Conservation (phyloP, 2,888 invertebrate species). For the Drosophila subsilvestris region DNA sequence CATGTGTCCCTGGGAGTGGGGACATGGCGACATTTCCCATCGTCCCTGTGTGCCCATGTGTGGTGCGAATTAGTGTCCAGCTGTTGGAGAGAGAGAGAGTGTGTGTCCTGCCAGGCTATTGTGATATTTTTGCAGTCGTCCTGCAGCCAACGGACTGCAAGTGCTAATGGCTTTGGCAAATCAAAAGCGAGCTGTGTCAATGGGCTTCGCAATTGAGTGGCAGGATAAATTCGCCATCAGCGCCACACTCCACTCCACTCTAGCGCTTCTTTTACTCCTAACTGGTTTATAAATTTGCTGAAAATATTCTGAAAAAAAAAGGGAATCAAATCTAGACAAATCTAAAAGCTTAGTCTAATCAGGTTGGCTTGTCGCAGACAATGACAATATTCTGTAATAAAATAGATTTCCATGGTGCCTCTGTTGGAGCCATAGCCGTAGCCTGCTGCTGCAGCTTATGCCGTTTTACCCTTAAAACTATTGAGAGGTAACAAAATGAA, state of each 20-base stretch:
- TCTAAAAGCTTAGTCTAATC: background rate
- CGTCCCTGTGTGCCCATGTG: constrained; percentile 2
- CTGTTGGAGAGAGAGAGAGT: constrained; percentile 9
- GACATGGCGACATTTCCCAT: background rate
- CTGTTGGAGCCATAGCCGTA: no score
- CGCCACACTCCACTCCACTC: background rate
- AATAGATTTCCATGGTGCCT: background rate
- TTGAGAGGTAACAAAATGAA: constrained; percentile 29
- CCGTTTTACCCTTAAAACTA: background rate
- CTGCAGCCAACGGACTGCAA: background rate
- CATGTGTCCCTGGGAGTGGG: constrained; percentile 6
- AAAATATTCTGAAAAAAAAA: constrained; percentile 18
- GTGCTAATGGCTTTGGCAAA: constrained; percentile 65
- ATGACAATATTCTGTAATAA: background rate
- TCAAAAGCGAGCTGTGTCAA: constrained; percentile 71
- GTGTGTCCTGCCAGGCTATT: constrained; percentile 49
- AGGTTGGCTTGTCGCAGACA: background rate
- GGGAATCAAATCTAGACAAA: background rate
- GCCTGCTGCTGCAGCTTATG: no score
- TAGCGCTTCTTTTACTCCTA: background rate
- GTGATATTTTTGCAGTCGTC: constrained; percentile 46
- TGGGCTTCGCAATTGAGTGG: constrained; percentile 64
- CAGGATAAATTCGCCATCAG: constrained; percentile 36
- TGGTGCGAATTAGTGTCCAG: constrained; percentile 60
- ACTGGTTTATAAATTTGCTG: constrained; percentile 50